A percentile compares a stretch with the other conserved stretches of the same genome.
phyloP scores from a whole-genome alignment of 2,797 vertebrate species.

The Spondyliosoma cantharus region DNA sequence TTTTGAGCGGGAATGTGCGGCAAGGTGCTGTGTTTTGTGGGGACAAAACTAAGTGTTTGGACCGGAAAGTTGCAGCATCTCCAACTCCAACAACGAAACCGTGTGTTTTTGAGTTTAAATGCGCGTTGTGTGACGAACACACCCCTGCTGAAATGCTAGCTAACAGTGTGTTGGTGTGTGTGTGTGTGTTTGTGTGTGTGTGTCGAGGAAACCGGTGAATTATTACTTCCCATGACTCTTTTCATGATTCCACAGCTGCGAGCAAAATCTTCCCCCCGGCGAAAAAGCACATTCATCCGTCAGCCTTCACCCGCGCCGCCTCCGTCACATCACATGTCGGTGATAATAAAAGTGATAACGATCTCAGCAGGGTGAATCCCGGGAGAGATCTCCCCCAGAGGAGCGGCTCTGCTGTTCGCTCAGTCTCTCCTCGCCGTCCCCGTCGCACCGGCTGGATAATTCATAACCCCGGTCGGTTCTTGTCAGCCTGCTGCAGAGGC shows the following conservation, averaged over 20 bases:
- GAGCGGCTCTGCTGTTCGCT: neutral
- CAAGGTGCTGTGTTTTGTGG: too few species aligned
- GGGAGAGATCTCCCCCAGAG: constrained; percentile 11
- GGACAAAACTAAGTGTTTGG: too few species aligned
- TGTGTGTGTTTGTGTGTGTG: neutral
- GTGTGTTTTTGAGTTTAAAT: too few species aligned
- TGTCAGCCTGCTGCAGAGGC: constrained; percentile 30
- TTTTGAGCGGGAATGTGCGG: too few species aligned
- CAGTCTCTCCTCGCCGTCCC: constrained; percentile 14
- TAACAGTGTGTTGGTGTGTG: too few species aligned
- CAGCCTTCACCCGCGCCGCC: constrained; percentile 2
- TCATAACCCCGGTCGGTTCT: constrained; percentile 41
- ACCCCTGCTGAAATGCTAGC: too few species aligned
- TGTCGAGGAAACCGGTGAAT: neutral
- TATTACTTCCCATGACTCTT: constrained; percentile 1
- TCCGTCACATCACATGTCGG: constrained; percentile 7
- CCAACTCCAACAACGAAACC: too few species aligned
- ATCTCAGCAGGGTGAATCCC: neutral
- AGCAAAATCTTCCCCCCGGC: constrained; percentile 11
- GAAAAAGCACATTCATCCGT: constrained; percentile 22
- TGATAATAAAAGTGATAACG: constrained; percentile 13
- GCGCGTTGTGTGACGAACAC: too few species aligned
- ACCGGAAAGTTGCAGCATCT: too few species aligned
- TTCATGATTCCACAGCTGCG: constrained; percentile 1
- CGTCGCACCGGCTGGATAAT: constrained; percentile 51